phyloP scores from a whole-genome alignment of 1,140 invertebrate genomes.

The Anthonomus grandis region DNA sequence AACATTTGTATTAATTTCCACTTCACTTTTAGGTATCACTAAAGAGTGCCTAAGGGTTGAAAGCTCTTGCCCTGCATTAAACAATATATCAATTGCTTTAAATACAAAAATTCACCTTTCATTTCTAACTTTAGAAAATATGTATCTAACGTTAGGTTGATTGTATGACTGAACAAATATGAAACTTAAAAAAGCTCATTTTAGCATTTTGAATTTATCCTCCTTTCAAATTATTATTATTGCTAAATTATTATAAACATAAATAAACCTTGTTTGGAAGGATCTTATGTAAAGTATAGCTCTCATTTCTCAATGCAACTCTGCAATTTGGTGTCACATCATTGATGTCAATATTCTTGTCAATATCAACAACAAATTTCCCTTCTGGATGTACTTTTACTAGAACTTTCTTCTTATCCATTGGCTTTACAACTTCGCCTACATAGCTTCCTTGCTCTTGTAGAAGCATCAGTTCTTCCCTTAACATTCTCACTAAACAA shows the following conservation, averaged over 20 bases:
- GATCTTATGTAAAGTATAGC: slow-evolving; percentile 98
- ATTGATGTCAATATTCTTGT: slow-evolving; percentile 99
- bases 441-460: slow-evolving; percentile 99
- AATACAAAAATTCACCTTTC: no score
- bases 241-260: no score
- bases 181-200: no score
- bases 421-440: slow-evolving; percentile 98
- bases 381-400: slow-evolving; percentile 99
- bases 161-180: not conserved
- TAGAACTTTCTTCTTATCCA: slow-evolving; percentile 99
- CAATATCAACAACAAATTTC: slow-evolving; percentile 99
- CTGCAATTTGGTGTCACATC: slow-evolving; percentile 97
- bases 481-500: slow-evolving; percentile 85
- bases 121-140: no score
- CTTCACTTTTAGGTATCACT: no score
- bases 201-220: no score
- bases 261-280: slow-evolving; percentile 87
- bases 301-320: slow-evolving; percentile 97
- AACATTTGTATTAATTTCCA: no score
- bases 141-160: no score
- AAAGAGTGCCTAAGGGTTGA: no score
- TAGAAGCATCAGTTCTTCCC: slow-evolving; percentile 95
- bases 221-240: no score
- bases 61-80: no score
- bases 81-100: no score